Evolutionary conservation across 2,888 invertebrate genomes (phyloP).

Genomic region (Pyrrhia umbra): DNA sequence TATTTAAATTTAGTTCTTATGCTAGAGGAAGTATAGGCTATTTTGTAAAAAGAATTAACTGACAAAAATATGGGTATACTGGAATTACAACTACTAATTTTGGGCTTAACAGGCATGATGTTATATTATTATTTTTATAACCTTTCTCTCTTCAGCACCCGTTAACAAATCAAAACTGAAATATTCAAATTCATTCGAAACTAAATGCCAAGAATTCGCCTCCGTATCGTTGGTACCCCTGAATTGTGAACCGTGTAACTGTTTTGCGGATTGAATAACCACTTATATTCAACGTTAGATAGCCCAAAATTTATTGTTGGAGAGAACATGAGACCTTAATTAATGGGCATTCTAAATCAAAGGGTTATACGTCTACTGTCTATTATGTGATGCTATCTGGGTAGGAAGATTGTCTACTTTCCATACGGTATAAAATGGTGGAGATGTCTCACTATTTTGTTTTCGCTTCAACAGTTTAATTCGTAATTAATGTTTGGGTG

Average conservation of each 20-base stretch:
- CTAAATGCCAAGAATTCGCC: slow-evolving; percentile 28
- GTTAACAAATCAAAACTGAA: slow-evolving; percentile 3
- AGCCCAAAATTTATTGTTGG: slow-evolving; percentile 56
- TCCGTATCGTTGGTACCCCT: slow-evolving; percentile 43
- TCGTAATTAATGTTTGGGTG: too few species aligned
- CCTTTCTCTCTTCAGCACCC: not conserved
- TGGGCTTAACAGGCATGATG: too few species aligned
- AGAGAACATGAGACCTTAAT: slow-evolving; percentile 57
- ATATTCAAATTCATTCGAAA: slow-evolving; percentile 27
- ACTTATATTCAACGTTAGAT: slow-evolving; percentile 56
- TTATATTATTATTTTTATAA: too few species aligned
- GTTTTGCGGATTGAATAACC: slow-evolving; percentile 50
- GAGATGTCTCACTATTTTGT: too few species aligned
- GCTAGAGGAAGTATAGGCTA: too few species aligned
- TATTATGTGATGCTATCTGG: slow-evolving; percentile 39
- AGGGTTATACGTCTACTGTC: slow-evolving; percentile 47
- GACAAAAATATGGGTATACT: too few species aligned
- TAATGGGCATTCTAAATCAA: slow-evolving; percentile 54
- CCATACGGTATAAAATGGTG: not conserved
- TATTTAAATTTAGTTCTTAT: too few species aligned
- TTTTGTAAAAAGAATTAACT: too few species aligned
- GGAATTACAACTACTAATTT: too few species aligned
- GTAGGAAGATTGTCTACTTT: not conserved
- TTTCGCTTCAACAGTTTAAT: too few species aligned
- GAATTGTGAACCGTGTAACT: slow-evolving; percentile 35